A percentile compares a stretch with the other conserved stretches of the same genome.
Evolutionary conservation across 2,888 invertebrate genomes (phyloP).

Genomic region (Prosapia bicincta): DNA sequence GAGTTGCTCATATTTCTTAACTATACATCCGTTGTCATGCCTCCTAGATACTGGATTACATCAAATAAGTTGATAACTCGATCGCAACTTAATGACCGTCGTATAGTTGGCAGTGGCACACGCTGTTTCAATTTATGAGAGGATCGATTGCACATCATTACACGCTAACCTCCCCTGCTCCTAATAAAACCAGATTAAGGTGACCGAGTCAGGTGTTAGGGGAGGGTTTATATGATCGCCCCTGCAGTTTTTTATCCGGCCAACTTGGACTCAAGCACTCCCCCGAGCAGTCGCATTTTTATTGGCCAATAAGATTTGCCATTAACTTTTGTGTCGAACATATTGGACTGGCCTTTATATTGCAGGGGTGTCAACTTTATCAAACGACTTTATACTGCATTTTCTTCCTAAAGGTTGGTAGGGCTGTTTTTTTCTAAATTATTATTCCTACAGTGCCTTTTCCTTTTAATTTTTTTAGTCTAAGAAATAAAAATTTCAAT

Average conservation of each 20-base stretch:
- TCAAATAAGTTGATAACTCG: too few species aligned
- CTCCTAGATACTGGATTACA: too few species aligned
- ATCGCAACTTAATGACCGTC: not conserved
- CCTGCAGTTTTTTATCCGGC: conserved; percentile 17
- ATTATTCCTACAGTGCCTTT: too few species aligned
- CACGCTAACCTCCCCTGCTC: not conserved
- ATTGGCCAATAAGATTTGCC: conserved; percentile 25
- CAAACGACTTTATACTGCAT: not conserved
- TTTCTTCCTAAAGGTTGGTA: not conserved
- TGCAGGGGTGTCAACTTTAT: not conserved
- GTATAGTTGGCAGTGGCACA: not conserved
- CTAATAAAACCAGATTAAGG: conserved; percentile 19
- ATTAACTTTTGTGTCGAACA: conserved; percentile 9
- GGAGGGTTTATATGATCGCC: conserved; percentile 17
- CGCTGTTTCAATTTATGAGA: not conserved
- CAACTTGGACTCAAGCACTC: conserved; percentile 13
- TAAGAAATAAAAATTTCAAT: too few species aligned
- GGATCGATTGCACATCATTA: not conserved
- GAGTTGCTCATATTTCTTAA: too few species aligned
- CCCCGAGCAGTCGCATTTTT: conserved; percentile 13
- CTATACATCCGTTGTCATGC: too few species aligned
- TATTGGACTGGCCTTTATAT: not conserved
- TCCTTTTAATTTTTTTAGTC: too few species aligned
- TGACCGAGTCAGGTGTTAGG: conserved; percentile 20
- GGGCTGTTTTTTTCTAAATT: not conserved